Evolutionary conservation across 2,888 invertebrate genomes (phyloP), one percentile per base, ranked within the genome.

Genomic region (Spicauda simplicius): DNA sequence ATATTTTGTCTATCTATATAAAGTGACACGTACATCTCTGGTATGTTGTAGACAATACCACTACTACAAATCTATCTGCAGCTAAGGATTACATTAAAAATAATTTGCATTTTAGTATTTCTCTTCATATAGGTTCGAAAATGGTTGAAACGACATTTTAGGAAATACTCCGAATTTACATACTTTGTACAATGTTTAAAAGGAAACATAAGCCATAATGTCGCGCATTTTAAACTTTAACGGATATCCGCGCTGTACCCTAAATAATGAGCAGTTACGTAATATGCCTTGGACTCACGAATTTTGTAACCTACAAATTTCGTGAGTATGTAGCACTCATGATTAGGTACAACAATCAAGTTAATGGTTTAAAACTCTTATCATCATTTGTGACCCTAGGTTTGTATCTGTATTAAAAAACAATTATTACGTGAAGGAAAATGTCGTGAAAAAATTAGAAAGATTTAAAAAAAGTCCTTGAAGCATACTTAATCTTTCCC

Each of bases 171-270:
- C 3, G 8, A 25, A 33, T 33, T 10, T 33, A 33, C 33, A 33
- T 33, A 33, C 33, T 33, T 8, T 33, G 7, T 6, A 33, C 33
- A 33, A 41, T 41, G 20, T 57, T 25, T 64, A 33, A 57, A 30
- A 45, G 45, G 20, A 48, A 52, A 52, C 14, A 45, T 53, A 19
- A 45, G n/a, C 48, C 4, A 41, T 58, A 64, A 64, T 58, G 52
- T 52, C 76, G 74, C 75, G 74, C 76, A 77, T 77, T 76, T 76
- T 74, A 68, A 62, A 72, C 73, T 72, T 73, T 76, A 74, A 73
- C 77, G n/a, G n/a, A 78, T 76, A 71, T 78, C 79, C 76, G 76
- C 73, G 70, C 79, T 48, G 73, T 66, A 77, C 74, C 74, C 70
- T 41, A 19, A 20, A 33, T 53, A 53, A 6, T 16, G 2, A 33